Evolutionary conservation across 2,113 vertebrate species (phyloP), one percentile per base, ranked within the genome.

Genomic region (Sisor rabdophorus): DNA sequence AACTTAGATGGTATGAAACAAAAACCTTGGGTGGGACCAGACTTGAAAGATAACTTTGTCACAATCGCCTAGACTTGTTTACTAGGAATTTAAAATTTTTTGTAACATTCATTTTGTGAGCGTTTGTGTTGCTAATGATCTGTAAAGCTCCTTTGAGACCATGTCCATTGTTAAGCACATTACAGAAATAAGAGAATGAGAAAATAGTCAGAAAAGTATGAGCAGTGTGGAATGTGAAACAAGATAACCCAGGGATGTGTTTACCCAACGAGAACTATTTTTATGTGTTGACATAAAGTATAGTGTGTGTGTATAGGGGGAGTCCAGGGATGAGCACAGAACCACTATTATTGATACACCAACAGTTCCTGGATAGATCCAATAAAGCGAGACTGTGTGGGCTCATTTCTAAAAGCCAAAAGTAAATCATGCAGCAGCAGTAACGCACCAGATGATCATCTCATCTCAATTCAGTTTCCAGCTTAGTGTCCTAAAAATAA

Each of bases 401-500:
- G 24, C 17, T 50, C 22, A 11, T 26, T 7, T 44, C 15, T 15
- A 17, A 8, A 2, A 16, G n/a, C 36, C n/a, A 32, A 64, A 44
- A 40, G 17, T 64, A 19, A 12, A 36, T 64, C 61, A 13, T 7
- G 7, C 9, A 32, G 12, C 60, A 36, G 32, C 40, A 16, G n/a
- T 24, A 47, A 67, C n/a, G 22, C 24, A 11, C 16, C 16, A 65
- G 63, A 24, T 68, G 13, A 44, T 53, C 54, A 36, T 36, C 52
- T 24, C 40, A 3, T 44, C 13, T 64, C 36, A 44, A 30, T 47
- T 47, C 36, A 15, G 5, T 24, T 1, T 32, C 12, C 69, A 71
- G 58, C 58, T 61, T 40, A 28, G 26, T 63, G 26, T 52, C 36
- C 44, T 78, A 58, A 19, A 53, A 71, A 78, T 20, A 7, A 78